phyloP scores from a whole-genome alignment of 2,888 invertebrate species.

The Chaetoderma sp. region DNA sequence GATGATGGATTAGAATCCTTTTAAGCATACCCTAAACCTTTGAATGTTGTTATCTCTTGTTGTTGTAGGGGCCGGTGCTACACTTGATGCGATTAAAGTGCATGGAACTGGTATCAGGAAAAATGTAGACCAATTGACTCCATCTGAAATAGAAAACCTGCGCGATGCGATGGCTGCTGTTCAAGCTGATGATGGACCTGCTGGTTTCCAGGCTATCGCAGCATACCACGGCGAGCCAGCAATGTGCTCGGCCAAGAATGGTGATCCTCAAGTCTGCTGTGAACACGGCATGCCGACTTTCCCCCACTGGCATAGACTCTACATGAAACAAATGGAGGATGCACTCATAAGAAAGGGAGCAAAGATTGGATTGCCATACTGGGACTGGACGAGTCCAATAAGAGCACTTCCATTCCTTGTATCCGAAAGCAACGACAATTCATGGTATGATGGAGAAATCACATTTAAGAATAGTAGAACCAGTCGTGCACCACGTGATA shows the following conservation, averaged over 20 bases:
- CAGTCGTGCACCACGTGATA: slow-evolving; percentile 29
- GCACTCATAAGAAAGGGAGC: slow-evolving; percentile 6
- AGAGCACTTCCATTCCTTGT: slow-evolving; percentile 3
- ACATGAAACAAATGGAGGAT: slow-evolving; percentile 24
- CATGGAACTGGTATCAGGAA: slow-evolving; percentile 27
- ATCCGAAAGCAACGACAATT: slow-evolving; percentile 30
- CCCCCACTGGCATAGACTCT: slow-evolving; percentile 41
- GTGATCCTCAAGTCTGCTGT: slow-evolving; percentile 24
- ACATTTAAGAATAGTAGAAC: slow-evolving; percentile 14
- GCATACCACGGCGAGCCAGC: slow-evolving; percentile 35
- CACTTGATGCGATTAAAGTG: neutral
- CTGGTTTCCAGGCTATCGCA: slow-evolving; percentile 28
- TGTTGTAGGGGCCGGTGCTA: neutral
- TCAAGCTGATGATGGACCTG: slow-evolving; percentile 17
- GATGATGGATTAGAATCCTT: too few relatives aligned
- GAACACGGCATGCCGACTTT: slow-evolving; percentile 39
- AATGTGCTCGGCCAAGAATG: slow-evolving; percentile 7
- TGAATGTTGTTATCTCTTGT: too few relatives aligned
- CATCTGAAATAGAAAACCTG: slow-evolving; percentile 32
- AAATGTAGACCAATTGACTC: slow-evolving; percentile 30
- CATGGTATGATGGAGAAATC: slow-evolving; percentile 30
- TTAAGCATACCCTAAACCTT: too few relatives aligned
- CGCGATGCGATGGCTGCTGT: slow-evolving; percentile 29
- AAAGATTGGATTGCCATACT: slow-evolving; percentile 15
- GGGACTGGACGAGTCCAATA: slow-evolving; percentile 17